Evolutionary conservation across 1,140 invertebrate species (phyloP).

Genomic region (Drosophila truncata): DNA sequence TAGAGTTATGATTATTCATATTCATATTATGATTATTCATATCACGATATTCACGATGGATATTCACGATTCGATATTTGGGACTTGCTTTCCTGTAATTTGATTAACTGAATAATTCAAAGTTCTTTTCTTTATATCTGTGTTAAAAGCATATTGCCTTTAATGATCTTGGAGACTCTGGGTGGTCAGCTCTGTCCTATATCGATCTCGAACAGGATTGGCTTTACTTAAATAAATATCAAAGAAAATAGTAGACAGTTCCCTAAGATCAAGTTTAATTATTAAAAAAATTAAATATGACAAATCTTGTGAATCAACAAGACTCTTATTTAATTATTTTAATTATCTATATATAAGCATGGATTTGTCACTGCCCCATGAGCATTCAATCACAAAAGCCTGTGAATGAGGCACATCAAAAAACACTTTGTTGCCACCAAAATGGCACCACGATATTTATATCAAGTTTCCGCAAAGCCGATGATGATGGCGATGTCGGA

Average conservation of each 20-base stretch:
- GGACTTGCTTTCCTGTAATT: not conserved
- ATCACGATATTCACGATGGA: no score
- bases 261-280: no score
- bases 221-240: not conserved
- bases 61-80: not conserved
- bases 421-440: no score
- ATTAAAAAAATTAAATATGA: not conserved
- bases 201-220: not conserved
- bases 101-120: not conserved
- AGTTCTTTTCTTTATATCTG: not conserved
- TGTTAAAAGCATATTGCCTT: not conserved
- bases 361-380: slow-evolving; percentile 7
- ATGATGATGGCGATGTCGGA: slow-evolving; percentile 20
- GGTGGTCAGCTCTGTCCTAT: not conserved
- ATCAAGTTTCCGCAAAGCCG: slow-evolving; percentile 34
- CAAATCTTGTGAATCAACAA: not conserved
- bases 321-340: not conserved
- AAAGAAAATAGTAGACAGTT: no score
- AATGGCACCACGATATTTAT: slow-evolving; percentile 6
- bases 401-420: no score
- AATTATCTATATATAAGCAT: no score
- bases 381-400: slow-evolving; percentile 5
- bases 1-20: not conserved
- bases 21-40: no score
- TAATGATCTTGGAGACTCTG: not conserved